Conservation (phyloP, 2,888 invertebrate genomes). For the Dolomedes plantarius region DNA sequence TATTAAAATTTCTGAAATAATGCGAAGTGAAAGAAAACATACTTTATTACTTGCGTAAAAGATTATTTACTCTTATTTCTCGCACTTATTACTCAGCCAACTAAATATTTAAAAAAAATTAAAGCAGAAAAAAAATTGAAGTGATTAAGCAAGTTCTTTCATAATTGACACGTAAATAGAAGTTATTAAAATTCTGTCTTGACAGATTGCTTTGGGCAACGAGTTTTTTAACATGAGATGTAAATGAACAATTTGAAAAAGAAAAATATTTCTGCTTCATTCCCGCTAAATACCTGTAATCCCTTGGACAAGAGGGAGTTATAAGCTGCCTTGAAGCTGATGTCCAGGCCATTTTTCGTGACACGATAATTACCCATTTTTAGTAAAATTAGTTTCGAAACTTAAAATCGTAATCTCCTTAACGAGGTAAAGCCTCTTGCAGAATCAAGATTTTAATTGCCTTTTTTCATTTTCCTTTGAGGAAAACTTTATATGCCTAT, state of each 20-base stretch:
- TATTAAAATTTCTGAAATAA: too few species aligned
- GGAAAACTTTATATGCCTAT: too few species aligned
- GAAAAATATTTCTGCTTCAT: neutral
- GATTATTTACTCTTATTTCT: too few species aligned
- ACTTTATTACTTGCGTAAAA: too few species aligned
- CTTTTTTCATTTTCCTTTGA: too few species aligned
- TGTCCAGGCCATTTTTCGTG: neutral
- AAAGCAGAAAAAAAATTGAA: too few species aligned
- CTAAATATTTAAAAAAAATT: too few species aligned
- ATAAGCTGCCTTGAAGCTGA: neutral
- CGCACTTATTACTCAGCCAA: too few species aligned
- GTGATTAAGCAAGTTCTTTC: too few species aligned
- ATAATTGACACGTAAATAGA: neutral
- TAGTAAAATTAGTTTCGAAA: neutral
- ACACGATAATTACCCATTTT: neutral
- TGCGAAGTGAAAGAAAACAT: too few species aligned
- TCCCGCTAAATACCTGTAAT: neutral
- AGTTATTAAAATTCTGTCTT: neutral
- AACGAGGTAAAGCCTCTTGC: neutral
- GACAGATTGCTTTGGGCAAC: neutral
- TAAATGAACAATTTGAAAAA: neutral
- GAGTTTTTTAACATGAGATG: neutral
- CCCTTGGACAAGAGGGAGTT: neutral
- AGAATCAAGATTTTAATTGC: too few species aligned
- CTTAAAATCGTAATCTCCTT: neutral